Conservation (phyloP, 2,113 vertebrate species). For the Phaethornis superciliosus region DNA sequence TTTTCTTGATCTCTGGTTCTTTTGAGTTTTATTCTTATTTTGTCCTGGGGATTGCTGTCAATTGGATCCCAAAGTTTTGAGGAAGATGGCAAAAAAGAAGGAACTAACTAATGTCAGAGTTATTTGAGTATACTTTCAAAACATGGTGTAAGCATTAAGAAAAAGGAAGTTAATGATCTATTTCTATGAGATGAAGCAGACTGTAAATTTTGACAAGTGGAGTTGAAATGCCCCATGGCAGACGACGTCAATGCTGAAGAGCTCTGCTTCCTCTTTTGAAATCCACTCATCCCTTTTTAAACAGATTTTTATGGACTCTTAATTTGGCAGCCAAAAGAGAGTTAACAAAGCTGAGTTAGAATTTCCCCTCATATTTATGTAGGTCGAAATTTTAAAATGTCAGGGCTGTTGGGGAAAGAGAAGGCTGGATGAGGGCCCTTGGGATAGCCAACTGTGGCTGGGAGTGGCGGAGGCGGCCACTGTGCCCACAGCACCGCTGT, state of each 20-base stretch:
- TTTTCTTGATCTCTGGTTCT: not conserved
- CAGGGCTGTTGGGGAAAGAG: not conserved
- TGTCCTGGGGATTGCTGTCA: not conserved
- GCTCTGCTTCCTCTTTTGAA: not conserved
- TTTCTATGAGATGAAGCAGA: not conserved
- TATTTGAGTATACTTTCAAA: not conserved
- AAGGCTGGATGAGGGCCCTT: not conserved
- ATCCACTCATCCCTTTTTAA: not conserved
- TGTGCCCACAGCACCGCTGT: fast-evolving
- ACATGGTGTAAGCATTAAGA: not conserved
- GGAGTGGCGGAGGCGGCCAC: fast-evolving
- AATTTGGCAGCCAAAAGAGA: not conserved
- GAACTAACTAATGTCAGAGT: not conserved
- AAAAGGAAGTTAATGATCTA: constrained; percentile 8
- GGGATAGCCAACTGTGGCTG: fast-evolving
- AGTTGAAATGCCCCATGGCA: not conserved
- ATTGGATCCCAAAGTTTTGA: not conserved
- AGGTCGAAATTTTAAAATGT: not conserved
- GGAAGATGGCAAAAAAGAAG: not conserved
- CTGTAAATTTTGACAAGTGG: not conserved
- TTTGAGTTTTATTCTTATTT: not conserved
- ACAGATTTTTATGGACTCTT: not conserved
- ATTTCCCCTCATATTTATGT: not conserved
- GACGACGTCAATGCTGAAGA: not conserved
- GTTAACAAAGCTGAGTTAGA: not conserved